Conservation (phyloP, 2,113 vertebrate genomes). For the Perccottus glenii region DNA sequence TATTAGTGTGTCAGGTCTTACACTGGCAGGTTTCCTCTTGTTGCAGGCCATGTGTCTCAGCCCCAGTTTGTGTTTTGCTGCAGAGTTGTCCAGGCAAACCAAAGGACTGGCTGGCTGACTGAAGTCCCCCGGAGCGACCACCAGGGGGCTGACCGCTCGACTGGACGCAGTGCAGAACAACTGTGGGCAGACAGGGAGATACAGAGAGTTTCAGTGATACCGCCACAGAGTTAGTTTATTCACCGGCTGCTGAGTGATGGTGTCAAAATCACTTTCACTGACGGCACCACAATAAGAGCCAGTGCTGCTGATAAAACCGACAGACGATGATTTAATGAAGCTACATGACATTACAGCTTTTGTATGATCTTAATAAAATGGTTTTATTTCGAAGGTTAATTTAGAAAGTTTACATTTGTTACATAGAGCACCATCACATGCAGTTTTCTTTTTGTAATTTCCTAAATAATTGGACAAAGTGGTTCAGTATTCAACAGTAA, state of each 20-base stretch:
- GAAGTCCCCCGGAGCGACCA: slow-evolving; percentile 78
- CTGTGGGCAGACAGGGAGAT: slow-evolving; percentile 61
- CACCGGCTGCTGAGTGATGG: too few species aligned
- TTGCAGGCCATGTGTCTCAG: slow-evolving; percentile 81
- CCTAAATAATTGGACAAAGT: too few species aligned
- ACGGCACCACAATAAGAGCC: neutral
- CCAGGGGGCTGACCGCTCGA: slow-evolving; percentile 73
- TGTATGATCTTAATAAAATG: too few species aligned
- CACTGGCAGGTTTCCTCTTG: slow-evolving; percentile 74
- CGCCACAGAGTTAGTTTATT: neutral
- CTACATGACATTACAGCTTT: too few species aligned
- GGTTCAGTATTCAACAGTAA: too few species aligned
- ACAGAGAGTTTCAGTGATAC: too few species aligned
- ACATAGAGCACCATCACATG: too few species aligned
- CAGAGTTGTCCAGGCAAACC: slow-evolving; percentile 85
- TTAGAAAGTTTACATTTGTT: too few species aligned
- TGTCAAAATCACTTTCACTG: neutral
- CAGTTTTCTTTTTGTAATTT: too few species aligned
- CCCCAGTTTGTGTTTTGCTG: slow-evolving; percentile 86
- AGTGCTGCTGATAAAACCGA: too few species aligned
- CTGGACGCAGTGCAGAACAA: slow-evolving; percentile 74
- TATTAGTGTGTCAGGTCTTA: slow-evolving; percentile 57
- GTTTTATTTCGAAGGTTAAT: too few species aligned
- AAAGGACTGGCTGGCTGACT: slow-evolving; percentile 77
- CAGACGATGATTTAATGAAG: too few species aligned